Evolutionary conservation across 2,797 vertebrate species (phyloP).

Genomic region (Sarcophilus harrisii): DNA sequence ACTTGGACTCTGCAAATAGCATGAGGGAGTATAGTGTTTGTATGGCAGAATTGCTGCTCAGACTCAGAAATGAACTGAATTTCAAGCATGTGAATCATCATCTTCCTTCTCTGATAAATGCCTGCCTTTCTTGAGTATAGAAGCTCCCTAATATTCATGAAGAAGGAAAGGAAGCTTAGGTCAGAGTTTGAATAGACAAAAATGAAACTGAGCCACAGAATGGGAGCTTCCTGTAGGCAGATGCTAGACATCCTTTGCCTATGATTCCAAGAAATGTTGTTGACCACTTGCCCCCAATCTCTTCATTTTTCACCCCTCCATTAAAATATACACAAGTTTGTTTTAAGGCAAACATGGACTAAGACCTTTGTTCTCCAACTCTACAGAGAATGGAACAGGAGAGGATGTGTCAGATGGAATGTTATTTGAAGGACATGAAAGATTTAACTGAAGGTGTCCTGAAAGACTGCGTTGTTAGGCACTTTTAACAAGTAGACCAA

Average conservation of each 20-base stretch:
- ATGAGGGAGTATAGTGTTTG: constrained; percentile 70
- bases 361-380: not conserved
- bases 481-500: not conserved
- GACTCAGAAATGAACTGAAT: constrained; percentile 44
- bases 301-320: not conserved
- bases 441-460: not conserved
- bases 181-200: not conserved
- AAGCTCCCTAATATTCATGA: not conserved
- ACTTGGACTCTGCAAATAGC: constrained; percentile 75
- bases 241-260: not conserved
- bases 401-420: not conserved
- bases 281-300: not conserved
- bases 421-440: not conserved
- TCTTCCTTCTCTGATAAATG: not conserved
- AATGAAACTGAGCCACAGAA: not conserved
- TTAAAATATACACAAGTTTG: not conserved
- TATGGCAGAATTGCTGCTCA: constrained; percentile 66
- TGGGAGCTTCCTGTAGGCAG: not conserved
- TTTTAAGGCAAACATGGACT: constrained; percentile 25
- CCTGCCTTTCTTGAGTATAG: not conserved
- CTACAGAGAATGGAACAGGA: not conserved
- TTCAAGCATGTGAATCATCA: constrained; percentile 15
- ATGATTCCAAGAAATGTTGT: not conserved
- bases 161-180: not conserved
- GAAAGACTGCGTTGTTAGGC: not conserved